These are phyloP conservation scores for Proteles cristata DNA, from an alignment of 2,113 vertebrate genomes.

Conservation along the genomic window DNA sequence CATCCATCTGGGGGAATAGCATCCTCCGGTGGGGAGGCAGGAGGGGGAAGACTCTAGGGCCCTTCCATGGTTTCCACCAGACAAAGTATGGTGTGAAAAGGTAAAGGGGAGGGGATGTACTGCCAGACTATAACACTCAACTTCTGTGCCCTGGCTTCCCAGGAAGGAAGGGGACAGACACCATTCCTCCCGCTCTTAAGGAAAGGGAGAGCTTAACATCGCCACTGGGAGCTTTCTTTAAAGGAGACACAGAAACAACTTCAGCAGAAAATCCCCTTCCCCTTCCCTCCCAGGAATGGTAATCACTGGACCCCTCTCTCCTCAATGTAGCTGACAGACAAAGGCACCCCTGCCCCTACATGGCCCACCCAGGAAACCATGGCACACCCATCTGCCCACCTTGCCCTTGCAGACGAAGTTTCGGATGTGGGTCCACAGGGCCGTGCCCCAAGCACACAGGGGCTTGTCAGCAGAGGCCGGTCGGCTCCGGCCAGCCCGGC, in stretches of 20 bases:
- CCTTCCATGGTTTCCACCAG: too few relatives aligned
- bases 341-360: not conserved
- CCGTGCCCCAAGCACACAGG: not conserved
- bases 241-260: not conserved
- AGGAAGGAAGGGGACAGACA: not conserved
- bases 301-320: not conserved
- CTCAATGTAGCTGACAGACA: accelerated
- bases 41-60: not conserved
- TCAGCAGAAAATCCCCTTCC: not conserved
- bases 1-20: not conserved
- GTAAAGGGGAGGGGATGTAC: not conserved
- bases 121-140: not conserved
- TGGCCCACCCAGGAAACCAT: not conserved
- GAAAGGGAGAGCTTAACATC: not conserved
- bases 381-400: constrained; percentile 70
- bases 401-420: constrained; percentile 76
- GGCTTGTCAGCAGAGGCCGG: not conserved
- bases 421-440: constrained; percentile 76
- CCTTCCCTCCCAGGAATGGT: not conserved
- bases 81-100: not conserved
- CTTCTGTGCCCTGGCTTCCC: not conserved
- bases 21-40: not conserved
- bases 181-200: not conserved
- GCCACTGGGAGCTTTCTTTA: not conserved
- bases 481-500: constrained; percentile 50